Percentiles rank a stretch among this genome's conserved stretches.
Evolutionary conservation across 2,113 vertebrate genomes (phyloP).

Genomic region (Dipodomys spectabilis): DNA sequence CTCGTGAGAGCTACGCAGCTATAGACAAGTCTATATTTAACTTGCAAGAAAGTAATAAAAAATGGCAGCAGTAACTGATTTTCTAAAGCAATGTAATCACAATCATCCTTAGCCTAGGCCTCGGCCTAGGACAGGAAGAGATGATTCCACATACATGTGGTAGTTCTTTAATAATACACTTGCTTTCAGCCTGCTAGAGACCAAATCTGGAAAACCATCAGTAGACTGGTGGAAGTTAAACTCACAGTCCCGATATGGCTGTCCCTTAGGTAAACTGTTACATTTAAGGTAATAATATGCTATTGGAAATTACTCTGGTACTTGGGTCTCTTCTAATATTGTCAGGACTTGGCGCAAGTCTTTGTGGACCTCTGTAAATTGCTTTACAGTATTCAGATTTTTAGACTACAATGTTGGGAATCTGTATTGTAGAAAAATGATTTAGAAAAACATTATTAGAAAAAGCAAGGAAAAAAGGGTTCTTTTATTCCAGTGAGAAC

Average conservation of each 20-base stretch:
- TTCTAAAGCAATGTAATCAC: not conserved
- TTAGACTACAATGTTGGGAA: not conserved
- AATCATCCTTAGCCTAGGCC: not conserved
- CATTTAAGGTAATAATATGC: not conserved
- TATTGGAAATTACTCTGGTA: not conserved
- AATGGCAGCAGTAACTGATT: not conserved
- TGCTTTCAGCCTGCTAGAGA: not conserved
- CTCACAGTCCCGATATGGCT: not conserved
- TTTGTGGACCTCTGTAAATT: not conserved
- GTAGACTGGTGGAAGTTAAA: not conserved
- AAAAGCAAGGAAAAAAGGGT: not conserved
- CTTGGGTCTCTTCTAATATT: not conserved
- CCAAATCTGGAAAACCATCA: not conserved
- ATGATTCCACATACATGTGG: not conserved
- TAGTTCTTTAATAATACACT: not conserved
- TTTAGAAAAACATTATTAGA: not conserved
- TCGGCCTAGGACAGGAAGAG: not conserved
- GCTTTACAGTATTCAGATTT: not conserved
- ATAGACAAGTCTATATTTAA: slow-evolving; percentile 6
- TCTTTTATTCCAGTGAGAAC: not conserved
- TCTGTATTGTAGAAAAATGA: not conserved
- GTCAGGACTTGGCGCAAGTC: not conserved
- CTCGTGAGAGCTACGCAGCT: not conserved
- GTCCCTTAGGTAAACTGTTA: not conserved
- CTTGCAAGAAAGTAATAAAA: slow-evolving; percentile 19